These are phyloP conservation scores for Pseudorhiza aurosa DNA, from an alignment of 30 jellyfish, hydroid and myxozoan species.

Conservation along the genomic window DNA sequence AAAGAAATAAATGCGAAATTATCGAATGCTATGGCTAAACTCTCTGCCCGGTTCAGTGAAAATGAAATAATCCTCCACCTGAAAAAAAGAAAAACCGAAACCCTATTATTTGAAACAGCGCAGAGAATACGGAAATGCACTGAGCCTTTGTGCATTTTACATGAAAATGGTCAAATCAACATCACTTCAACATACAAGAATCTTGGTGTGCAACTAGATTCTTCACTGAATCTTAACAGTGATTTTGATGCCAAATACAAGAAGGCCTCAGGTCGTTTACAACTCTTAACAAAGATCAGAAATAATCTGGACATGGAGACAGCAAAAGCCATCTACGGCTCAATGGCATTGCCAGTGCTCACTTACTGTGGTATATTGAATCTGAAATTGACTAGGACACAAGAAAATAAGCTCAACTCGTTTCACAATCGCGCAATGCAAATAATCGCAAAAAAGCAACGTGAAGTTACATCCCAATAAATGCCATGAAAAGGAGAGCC, in stretches of 20 bases:
- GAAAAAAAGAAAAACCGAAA: constrained; percentile 60
- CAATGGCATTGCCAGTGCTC: constrained; percentile 42
- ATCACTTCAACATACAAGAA: constrained; percentile 62
- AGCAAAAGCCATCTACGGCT: constrained; percentile 22
- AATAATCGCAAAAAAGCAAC: constrained; percentile 40
- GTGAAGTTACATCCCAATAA: constrained; percentile 55
- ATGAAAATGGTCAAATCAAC: constrained; percentile 60
- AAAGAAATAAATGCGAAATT: constrained; percentile 31
- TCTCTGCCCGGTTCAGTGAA: constrained; percentile 50
- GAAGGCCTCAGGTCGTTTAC: constrained; percentile 51
- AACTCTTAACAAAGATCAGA: constrained; percentile 45
- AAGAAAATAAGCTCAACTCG: constrained; percentile 15
- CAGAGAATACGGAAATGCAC: constrained; percentile 60
- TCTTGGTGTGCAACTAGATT: constrained; percentile 72
- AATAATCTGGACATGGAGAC: constrained; percentile 46
- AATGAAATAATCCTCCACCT: constrained; percentile 41
- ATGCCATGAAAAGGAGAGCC: constrained; percentile 75
- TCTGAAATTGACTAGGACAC: not conserved
- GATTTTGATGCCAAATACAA: constrained; percentile 71
- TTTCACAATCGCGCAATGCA: constrained; percentile 70
- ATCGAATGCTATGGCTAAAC: constrained; percentile 36
- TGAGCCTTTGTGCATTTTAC: constrained; percentile 45
- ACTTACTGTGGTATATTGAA: constrained; percentile 22
- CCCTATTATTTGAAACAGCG: constrained; percentile 65
- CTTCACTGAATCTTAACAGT: constrained; percentile 60